phyloP scores from a whole-genome alignment of 2,113 vertebrate species.

The Atractosteus spatula region DNA sequence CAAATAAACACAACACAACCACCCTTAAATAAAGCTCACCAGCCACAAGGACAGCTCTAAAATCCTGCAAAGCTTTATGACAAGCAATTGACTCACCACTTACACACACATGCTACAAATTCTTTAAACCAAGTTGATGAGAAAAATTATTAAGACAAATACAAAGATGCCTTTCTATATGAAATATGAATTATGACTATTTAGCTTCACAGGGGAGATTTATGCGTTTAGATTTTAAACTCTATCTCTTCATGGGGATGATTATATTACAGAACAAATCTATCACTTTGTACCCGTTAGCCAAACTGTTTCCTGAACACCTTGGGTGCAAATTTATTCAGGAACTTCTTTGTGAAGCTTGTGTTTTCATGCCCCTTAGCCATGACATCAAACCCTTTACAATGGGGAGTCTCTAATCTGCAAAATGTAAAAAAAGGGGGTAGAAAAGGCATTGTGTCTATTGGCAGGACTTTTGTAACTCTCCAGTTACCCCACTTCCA shows the following conservation, averaged over 20 bases:
- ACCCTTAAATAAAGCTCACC: too few species aligned
- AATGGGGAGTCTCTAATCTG: not conserved
- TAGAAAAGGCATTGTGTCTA: not conserved
- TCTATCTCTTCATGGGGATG: not conserved
- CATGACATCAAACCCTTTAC: not conserved
- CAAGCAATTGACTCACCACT: too few species aligned
- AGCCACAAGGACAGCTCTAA: too few species aligned
- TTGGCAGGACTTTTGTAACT: not conserved
- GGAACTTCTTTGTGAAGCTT: conserved; percentile 41
- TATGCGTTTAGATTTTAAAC: too few species aligned
- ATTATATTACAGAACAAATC: conserved; percentile 19
- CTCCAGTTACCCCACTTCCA: not conserved
- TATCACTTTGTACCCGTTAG: conserved; percentile 9
- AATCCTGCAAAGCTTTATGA: too few species aligned
- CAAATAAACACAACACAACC: too few species aligned
- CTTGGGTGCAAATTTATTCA: conserved; percentile 27
- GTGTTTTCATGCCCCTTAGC: conserved; percentile 13
- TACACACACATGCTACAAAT: too few species aligned
- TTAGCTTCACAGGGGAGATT: too few species aligned
- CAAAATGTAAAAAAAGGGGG: not conserved
- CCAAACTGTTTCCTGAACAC: not conserved
- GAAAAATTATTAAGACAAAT: too few species aligned
- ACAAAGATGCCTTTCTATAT: too few species aligned
- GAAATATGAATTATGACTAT: too few species aligned
- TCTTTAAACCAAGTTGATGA: too few species aligned